Conservation (phyloP, 2,888 invertebrate species). For the Deilephila porcellus region DNA sequence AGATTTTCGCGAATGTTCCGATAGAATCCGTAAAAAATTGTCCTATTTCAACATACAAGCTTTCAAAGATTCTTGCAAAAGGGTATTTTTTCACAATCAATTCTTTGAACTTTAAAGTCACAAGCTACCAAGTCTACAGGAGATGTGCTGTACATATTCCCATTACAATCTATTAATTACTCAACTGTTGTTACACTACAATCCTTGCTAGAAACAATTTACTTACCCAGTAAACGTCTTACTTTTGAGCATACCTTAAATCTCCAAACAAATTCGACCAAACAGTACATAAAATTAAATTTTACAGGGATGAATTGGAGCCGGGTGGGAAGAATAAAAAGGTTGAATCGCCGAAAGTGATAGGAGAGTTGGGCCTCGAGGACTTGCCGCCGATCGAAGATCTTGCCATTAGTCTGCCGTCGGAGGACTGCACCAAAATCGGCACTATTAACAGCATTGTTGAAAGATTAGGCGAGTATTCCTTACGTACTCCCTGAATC, state of each 20-base stretch:
- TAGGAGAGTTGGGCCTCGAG: slow-evolving; percentile 86
- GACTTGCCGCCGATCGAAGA: slow-evolving; percentile 93
- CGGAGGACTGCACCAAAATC: slow-evolving; percentile 89
- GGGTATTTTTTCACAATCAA: no score
- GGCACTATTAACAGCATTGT: slow-evolving; percentile 90
- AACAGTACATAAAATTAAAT: slow-evolving; percentile 22
- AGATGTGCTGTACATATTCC: no score
- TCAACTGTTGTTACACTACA: no score
- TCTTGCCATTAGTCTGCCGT: slow-evolving; percentile 90
- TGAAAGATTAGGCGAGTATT: slow-evolving; percentile 87
- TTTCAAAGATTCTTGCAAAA: no score
- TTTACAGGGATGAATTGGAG: slow-evolving; percentile 68
- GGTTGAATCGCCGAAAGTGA: slow-evolving; percentile 67
- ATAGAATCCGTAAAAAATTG: no score
- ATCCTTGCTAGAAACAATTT: no score
- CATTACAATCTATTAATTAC: no score
- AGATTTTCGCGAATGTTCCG: no score
- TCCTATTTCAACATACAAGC: no score
- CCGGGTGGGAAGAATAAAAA: slow-evolving; percentile 54
- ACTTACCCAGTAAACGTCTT: not conserved
- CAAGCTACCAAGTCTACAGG: no score
- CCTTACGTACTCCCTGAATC: not conserved
- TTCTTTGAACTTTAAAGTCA: no score
- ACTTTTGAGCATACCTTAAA: not conserved
- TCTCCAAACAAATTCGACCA: not conserved